Percentiles rank a stretch among this genome's conserved stretches.
These are phyloP conservation scores for Sakesphorus luctuosus DNA, from an alignment of 2,113 vertebrate species.

Conservation along the genomic window DNA sequence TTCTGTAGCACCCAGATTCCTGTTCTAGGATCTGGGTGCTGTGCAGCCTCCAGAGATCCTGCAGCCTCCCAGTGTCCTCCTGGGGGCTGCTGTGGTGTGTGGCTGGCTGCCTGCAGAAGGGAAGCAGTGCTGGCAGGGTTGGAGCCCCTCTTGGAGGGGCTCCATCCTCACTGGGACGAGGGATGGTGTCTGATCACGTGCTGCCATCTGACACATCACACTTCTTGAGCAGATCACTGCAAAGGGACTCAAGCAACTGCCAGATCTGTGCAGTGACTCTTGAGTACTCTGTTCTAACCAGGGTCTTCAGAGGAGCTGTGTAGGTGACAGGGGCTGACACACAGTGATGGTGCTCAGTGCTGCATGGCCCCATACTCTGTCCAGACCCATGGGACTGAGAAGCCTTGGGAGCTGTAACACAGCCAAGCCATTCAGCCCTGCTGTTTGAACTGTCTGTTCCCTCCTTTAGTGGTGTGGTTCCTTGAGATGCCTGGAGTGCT, in stretches of 20 bases:
- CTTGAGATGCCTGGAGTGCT: not conserved
- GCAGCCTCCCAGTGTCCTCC: conserved; percentile 65
- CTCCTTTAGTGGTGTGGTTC: fast-evolving
- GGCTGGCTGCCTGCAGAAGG: conserved; percentile 25
- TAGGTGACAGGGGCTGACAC: not conserved
- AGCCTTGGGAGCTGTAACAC: not conserved
- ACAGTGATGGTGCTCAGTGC: not conserved
- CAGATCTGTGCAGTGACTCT: not conserved
- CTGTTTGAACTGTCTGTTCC: not conserved
- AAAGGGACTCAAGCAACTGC: not conserved
- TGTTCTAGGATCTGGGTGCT: conserved; percentile 69
- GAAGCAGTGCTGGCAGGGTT: not conserved
- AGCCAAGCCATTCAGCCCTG: not conserved
- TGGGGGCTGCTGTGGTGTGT: not conserved
- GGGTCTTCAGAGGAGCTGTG: not conserved
- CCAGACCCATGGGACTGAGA: not conserved
- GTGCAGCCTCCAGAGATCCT: not conserved
- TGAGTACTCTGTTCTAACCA: not conserved
- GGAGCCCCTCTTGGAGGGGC: conserved; percentile 3
- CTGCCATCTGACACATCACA: not conserved
- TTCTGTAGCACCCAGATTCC: conserved; percentile 21
- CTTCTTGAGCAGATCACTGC: not conserved
- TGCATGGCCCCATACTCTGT: not conserved
- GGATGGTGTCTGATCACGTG: conserved; percentile 75
- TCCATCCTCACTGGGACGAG: conserved; percentile 69